These are phyloP conservation scores for Anguilla pacifica DNA, from an alignment of 2,797 vertebrate species.

Conservation along the genomic window DNA sequence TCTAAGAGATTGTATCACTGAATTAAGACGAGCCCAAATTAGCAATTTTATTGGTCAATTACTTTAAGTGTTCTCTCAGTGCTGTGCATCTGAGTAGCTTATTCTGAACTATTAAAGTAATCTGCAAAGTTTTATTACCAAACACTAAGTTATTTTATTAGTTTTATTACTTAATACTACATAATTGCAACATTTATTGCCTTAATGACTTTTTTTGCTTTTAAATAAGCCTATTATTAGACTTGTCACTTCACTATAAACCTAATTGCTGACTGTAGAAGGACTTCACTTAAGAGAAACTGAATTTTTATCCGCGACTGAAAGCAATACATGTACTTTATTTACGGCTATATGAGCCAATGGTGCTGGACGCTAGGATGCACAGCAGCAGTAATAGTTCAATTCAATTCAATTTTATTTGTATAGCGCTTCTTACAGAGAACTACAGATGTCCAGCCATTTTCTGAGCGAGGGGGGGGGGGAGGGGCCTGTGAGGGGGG, in stretches of 20 bases:
- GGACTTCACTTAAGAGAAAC: neutral
- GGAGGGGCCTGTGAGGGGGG: no score
- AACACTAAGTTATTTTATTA: neutral
- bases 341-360: neutral
- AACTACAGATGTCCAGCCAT: no score
- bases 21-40: constrained; percentile 16
- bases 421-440: no score
- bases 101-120: neutral
- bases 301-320: neutral
- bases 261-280: neutral
- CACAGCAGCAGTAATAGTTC: neutral
- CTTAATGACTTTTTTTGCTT: neutral
- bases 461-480: no score
- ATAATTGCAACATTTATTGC: neutral
- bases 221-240: constrained; percentile 2
- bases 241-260: neutral
- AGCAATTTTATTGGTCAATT: neutral
- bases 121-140: neutral
- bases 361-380: neutral
- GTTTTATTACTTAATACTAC: neutral
- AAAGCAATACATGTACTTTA: neutral
- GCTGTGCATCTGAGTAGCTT: neutral
- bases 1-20: neutral
- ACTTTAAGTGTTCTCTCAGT: neutral
- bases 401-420: no score